A percentile compares a stretch with the other conserved stretches of the same genome.
Conservation (phyloP, 2,113 vertebrate species). For the Syngnathus scovelli region DNA sequence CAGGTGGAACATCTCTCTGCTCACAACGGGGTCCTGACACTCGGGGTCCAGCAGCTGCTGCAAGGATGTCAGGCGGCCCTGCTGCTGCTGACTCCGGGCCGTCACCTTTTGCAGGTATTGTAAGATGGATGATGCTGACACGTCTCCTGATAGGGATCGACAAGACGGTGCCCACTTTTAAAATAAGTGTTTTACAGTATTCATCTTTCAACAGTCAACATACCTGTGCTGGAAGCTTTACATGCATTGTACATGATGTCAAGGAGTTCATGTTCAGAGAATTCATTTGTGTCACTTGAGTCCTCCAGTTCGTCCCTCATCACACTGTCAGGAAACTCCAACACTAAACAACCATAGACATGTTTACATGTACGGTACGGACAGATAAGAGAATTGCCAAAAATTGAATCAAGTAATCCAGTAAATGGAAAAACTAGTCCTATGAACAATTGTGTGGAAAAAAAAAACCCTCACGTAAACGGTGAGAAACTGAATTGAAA, state of each 20-base stretch:
- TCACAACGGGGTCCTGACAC: slow-evolving; percentile 52
- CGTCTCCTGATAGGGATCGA: slow-evolving; percentile 50
- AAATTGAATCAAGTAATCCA: neutral
- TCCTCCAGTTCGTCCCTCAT: slow-evolving; percentile 32
- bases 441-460: neutral
- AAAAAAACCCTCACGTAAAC: neutral
- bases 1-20: slow-evolving; percentile 62
- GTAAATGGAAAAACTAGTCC: neutral
- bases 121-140: slow-evolving; percentile 62
- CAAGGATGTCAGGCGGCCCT: slow-evolving; percentile 56
- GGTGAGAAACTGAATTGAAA: no score
- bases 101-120: slow-evolving; percentile 67
- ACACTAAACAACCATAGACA: slow-evolving; percentile 36
- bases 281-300: slow-evolving; percentile 43
- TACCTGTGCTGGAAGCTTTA: slow-evolving; percentile 61
- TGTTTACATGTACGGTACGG: neutral
- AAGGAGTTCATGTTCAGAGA: slow-evolving; percentile 71
- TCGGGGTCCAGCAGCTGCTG: slow-evolving; percentile 61
- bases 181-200: neutral
- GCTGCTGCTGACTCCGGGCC: slow-evolving; percentile 51
- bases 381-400: neutral
- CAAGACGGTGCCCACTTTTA: neutral
- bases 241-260: slow-evolving; percentile 71
- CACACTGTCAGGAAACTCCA: slow-evolving; percentile 37
- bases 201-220: neutral